Evolutionary conservation across 2,113 vertebrate species (phyloP).

Genomic region (Raphicerus campestris): DNA sequence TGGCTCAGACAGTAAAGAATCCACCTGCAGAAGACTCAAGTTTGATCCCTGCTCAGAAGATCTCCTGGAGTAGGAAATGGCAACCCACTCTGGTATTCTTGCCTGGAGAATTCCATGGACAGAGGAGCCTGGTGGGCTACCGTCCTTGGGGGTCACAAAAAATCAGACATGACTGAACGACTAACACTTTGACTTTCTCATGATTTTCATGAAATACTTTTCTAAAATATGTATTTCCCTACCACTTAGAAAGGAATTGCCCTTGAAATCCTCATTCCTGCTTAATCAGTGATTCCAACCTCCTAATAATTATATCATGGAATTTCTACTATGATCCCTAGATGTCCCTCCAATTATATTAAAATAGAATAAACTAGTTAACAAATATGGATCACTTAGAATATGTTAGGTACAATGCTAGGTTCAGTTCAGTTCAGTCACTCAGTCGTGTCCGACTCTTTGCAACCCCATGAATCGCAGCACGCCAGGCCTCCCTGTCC

Average conservation of each 20-base stretch:
- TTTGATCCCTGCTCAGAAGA: background rate
- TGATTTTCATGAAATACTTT: background rate
- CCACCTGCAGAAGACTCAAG: background rate
- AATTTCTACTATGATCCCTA: background rate
- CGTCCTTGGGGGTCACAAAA: background rate
- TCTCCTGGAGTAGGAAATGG: background rate
- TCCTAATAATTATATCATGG: background rate
- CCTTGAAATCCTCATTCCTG: background rate
- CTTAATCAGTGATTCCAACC: background rate
- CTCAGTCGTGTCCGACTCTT: too few species aligned
- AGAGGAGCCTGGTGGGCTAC: background rate
- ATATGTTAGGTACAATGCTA: background rate
- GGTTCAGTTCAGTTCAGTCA: too few species aligned
- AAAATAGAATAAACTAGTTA: background rate
- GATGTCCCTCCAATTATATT: background rate
- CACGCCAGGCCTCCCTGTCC: too few species aligned
- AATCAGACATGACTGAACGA: fast-evolving
- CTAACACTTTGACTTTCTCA: background rate
- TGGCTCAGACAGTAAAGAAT: background rate
- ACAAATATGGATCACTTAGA: background rate
- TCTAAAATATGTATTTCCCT: background rate
- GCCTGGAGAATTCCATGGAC: background rate
- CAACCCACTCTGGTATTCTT: background rate
- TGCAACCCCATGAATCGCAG: too few species aligned
- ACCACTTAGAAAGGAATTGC: background rate